Conservation (phyloP, 2,113 vertebrate species). For the Tyto alba region DNA sequence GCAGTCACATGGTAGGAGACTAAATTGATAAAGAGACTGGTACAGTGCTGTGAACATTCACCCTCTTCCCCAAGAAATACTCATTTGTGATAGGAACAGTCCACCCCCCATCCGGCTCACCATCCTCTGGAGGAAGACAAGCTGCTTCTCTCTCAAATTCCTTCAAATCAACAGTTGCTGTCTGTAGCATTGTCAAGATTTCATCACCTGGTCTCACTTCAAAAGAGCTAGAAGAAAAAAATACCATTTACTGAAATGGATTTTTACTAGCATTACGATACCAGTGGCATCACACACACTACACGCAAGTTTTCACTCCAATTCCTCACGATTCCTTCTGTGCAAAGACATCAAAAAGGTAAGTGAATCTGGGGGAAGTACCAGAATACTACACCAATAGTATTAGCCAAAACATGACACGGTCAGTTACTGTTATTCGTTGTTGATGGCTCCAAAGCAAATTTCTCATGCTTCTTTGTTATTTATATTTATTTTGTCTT, state of each 20-base stretch:
- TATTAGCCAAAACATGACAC: not conserved
- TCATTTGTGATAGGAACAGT: not conserved
- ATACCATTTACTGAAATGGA: not conserved
- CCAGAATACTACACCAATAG: not conserved
- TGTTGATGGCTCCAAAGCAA: not conserved
- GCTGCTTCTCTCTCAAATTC: slow-evolving; percentile 79
- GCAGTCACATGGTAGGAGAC: not conserved
- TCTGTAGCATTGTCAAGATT: slow-evolving; percentile 81
- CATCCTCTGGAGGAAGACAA: slow-evolving; percentile 87
- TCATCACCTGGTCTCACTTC: slow-evolving; percentile 81
- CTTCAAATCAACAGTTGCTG: slow-evolving; percentile 70
- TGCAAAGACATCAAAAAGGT: not conserved
- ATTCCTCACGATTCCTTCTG: not conserved
- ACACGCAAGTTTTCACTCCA: not conserved
- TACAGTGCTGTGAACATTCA: not conserved
- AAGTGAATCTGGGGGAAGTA: not conserved
- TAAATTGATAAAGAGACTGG: not conserved
- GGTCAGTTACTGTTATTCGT: not conserved
- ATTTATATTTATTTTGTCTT: not conserved
- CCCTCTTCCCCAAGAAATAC: not conserved
- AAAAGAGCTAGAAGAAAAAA: slow-evolving; percentile 57
- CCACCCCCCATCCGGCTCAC: slow-evolving; percentile 65
- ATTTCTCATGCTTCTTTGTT: not conserved
- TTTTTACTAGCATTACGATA: not conserved
- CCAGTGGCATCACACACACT: not conserved